A percentile compares a stretch with the other conserved stretches of the same genome.
phyloP scores from a whole-genome alignment of 1,140 invertebrate species.

The Spodoptera frugiperda region DNA sequence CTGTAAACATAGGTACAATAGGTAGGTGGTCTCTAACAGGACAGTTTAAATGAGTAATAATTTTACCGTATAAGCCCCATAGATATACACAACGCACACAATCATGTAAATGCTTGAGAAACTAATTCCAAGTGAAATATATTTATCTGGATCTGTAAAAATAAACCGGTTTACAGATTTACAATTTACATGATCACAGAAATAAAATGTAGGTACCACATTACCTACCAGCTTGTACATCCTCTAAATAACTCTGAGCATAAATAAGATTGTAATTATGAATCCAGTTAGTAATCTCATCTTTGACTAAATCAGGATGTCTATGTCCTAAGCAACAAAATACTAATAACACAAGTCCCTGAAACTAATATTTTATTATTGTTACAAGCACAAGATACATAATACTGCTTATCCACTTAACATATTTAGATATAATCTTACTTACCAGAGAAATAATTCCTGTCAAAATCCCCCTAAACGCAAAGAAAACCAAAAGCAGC shows the following conservation, averaged over 20 bases:
- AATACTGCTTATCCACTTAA: slow-evolving; percentile 10
- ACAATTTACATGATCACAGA: too few species aligned
- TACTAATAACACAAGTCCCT: slow-evolving; percentile 60
- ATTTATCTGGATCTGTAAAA: slow-evolving; percentile 74
- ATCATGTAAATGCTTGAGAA: slow-evolving; percentile 66
- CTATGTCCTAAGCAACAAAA: slow-evolving; percentile 58
- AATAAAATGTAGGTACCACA: not conserved
- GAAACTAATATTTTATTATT: slow-evolving; percentile 58
- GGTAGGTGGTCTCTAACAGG: not conserved
- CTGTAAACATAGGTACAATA: too few species aligned
- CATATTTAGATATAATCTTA: slow-evolving; percentile 28
- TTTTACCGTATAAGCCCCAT: slow-evolving; percentile 70
- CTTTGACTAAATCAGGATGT: slow-evolving; percentile 56
- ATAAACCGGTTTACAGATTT: slow-evolving; percentile 9
- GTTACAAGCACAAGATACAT: not conserved
- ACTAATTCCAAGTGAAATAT: slow-evolving; percentile 60
- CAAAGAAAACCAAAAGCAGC: slow-evolving; percentile 81
- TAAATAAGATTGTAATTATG: slow-evolving; percentile 67
- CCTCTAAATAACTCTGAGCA: slow-evolving; percentile 58
- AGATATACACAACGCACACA: slow-evolving; percentile 67
- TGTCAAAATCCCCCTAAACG: slow-evolving; percentile 77
- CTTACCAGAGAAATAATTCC: slow-evolving; percentile 72
- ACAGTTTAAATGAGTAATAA: not conserved
- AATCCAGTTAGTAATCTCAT: slow-evolving; percentile 59
- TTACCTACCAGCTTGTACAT: slow-evolving; percentile 59